Conservation (phyloP, 2,888 invertebrate species). For the Pomacea canaliculata region DNA sequence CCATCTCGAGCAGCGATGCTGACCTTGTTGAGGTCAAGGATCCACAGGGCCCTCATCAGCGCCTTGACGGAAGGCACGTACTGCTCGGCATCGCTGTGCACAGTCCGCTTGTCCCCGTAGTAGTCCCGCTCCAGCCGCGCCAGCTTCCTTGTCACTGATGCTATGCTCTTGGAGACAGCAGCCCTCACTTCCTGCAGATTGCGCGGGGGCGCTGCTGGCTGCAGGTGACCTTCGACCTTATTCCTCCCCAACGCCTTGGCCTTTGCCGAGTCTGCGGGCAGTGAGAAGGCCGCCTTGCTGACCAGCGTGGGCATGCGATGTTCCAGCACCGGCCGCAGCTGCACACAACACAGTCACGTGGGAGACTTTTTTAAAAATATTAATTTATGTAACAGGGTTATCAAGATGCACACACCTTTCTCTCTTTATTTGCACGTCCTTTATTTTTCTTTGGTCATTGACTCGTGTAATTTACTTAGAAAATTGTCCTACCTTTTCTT, state of each 20-base stretch:
- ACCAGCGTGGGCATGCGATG: conserved; percentile 59
- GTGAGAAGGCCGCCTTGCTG: conserved; percentile 46
- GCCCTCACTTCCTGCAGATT: conserved; percentile 48
- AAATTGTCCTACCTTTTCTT: conserved; percentile 17
- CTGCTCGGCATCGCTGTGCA: conserved; percentile 47
- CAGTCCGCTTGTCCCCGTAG: conserved; percentile 52
- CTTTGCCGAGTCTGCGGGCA: conserved; percentile 38
- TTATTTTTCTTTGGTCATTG: neutral
- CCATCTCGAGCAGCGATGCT: neutral
- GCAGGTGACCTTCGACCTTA: conserved; percentile 14
- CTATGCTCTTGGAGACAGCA: conserved; percentile 45
- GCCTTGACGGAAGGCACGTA: conserved; percentile 47
- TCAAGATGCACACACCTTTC: neutral
- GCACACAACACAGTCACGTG: conserved; percentile 20
- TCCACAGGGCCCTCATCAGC: conserved; percentile 48
- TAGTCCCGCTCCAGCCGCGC: conserved; percentile 54
- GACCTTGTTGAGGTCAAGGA: conserved; percentile 48
- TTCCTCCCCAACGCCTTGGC: conserved; percentile 10
- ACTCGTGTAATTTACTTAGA: too few relatives aligned
- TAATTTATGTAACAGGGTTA: neutral
- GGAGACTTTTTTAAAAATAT: too few relatives aligned
- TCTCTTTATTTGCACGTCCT: neutral
- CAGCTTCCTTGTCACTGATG: conserved; percentile 42
- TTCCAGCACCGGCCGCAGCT: conserved; percentile 56
- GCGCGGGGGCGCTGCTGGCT: conserved; percentile 45